phyloP scores from a whole-genome alignment of 2,888 invertebrate species.

The Epistrophella euchroma region DNA sequence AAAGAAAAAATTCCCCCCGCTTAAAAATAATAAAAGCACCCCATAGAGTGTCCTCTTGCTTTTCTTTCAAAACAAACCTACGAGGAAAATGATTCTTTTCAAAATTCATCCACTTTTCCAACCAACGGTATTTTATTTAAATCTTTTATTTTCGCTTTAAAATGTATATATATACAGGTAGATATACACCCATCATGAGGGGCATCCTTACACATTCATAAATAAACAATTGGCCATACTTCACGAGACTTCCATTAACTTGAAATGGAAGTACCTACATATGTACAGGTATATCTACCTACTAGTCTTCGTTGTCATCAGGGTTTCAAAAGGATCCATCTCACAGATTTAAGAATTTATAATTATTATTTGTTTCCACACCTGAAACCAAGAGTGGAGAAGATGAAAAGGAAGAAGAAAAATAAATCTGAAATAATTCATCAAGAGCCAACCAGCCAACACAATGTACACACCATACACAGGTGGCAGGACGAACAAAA shows the following conservation, averaged over 20 bases:
- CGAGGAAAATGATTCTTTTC: conserved; percentile 31
- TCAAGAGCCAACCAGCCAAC: conserved; percentile 21
- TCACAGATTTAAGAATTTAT: conserved; percentile 52
- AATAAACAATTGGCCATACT: conserved; percentile 61
- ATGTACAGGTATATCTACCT: not conserved
- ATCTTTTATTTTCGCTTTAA: conserved; percentile 14
- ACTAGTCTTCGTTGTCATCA: not conserved
- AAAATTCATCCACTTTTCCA: conserved; percentile 45
- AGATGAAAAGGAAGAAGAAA: not conserved
- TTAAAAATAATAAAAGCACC: not conserved
- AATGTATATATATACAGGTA: not conserved
- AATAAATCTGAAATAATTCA: conserved; percentile 21
- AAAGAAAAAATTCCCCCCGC: not conserved
- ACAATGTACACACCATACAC: conserved; percentile 29
- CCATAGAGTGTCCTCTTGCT: not conserved
- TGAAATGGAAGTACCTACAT: conserved; percentile 15
- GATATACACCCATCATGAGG: conserved; percentile 31
- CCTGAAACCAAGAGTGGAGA: conserved; percentile 22
- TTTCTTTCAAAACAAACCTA: conserved; percentile 1
- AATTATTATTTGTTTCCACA: conserved; percentile 54
- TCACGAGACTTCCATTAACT: conserved; percentile 55
- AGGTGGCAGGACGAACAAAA: conserved; percentile 24
- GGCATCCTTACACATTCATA: conserved; percentile 37
- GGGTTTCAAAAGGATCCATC: conserved; percentile 40
- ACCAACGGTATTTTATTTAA: conserved; percentile 12